Base-by-base conservation (phyloP, 1,140 invertebrate species). In the Chymomyza costata region DNA sequence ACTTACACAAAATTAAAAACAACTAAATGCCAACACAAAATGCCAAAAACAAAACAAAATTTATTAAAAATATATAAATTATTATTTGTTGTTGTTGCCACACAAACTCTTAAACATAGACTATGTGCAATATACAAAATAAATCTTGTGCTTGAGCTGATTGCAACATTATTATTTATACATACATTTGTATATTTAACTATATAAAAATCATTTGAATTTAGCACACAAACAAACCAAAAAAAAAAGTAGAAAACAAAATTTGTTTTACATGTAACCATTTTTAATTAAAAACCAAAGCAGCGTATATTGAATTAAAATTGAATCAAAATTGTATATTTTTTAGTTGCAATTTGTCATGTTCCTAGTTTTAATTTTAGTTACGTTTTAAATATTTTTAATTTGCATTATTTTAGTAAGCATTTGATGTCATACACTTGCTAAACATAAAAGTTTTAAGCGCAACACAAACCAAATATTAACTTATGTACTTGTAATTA, bases 391-490 rank as follows among this genome's bases (percentile, higher is more conserved):
- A 13, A 30, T 16, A 19, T 21, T 38, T 3, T 25, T 49, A 39
- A 51, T 38, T 41, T 44, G 28, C 11, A 30, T 30, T 48, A 62
- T 30, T 44, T 25, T n/a, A n/a, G 6, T 21, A 39, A 14, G 34
- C 37, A n/a, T n/a, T 15, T 51, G 47, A 31, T n/a, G n/a, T 32
- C 34, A 15, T 44, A 50, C 37, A 40, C 35, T 47, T 62, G 47
- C 46, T 57, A 43, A n/a, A n/a, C n/a, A n/a, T n/a, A n/a, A n/a
- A n/a, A n/a, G n/a, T n/a, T n/a, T n/a, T n/a, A 45, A 32, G 41
- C 30, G 68, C 37, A 66, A 71, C 58, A 51, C 68, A 71, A 63
- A 61, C 68, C 68, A 73, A 73, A 73, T 64, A 73, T 73, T 67
- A 67, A 63, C 25, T 13, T 59, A 53, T 50, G 49, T 49, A 56